Evolutionary conservation across 1,140 invertebrate genomes (phyloP), one percentile per base, ranked within the genome.

Genomic region (Drosophila punjabiensis): DNA sequence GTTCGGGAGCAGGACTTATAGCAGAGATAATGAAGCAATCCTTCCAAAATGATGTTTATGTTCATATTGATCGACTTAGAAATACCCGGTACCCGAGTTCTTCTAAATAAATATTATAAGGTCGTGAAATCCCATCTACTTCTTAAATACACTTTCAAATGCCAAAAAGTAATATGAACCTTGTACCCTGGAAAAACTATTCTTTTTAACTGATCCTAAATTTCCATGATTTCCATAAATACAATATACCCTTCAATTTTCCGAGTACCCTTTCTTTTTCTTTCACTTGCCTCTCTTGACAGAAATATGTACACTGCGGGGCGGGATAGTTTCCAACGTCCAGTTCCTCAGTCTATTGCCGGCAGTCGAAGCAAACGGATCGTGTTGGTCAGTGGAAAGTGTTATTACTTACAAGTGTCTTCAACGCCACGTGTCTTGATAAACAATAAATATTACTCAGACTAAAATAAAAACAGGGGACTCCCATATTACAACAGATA

Each of bases 291-390:
- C 53, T 56, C 20, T 24, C 53, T 24, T 24, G 14, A 11, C 33
- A 16, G 5, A 37, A 37, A 24, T 56, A 37, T 24, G 37, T 24
- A 35, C 16, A 14, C 3, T 33, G 52, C 13, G 4, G 10, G 32
- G 32, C 30, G n/a, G 50, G 3, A 20, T 10, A 16, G 13, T 14
- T 56, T 37, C 18, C 32, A 14, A 35, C 52, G 32, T 20, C 18
- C 53, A 56, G n/a, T 33, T 66, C 2, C 13, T 48, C 76, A 79
- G 74, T 81, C 66, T 35, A 20, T 39, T n/a, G 13, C 18, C 35
- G 20, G 47, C 58, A 33, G 14, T 75, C 59, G 53, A 28, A 16
- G 50, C 28, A 62, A 58, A 32, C 56, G 47, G 61, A 66, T 55
- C 18, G 62, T 9, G 13, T 37, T 13, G 14, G 24, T 43, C 32